A percentile compares a stretch with the other conserved stretches of the same genome.
Evolutionary conservation across 1,140 invertebrate species (phyloP).

Genomic region (Drosophila aff.): DNA sequence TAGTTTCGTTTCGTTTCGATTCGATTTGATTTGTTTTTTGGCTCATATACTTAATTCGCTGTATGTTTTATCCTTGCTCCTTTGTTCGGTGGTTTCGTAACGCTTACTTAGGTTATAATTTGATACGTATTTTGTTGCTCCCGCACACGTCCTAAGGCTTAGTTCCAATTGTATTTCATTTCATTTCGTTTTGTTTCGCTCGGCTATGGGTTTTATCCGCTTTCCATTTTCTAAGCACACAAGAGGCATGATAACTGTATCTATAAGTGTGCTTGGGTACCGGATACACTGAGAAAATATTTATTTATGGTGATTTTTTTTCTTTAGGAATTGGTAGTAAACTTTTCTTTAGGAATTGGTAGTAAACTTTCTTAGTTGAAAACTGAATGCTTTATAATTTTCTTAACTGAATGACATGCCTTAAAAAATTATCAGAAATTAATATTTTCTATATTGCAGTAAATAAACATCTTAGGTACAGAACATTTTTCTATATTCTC

Average conservation of each 20-base stretch:
- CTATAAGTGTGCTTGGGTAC: slow-evolving; percentile 22
- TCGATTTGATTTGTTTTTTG: slow-evolving; percentile 33
- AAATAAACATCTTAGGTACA: too few relatives aligned
- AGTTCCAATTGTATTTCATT: slow-evolving; percentile 64
- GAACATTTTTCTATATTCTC: background rate
- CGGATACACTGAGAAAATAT: background rate
- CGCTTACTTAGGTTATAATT: slow-evolving; percentile 72
- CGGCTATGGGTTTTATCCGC: slow-evolving; percentile 52
- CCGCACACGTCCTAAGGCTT: slow-evolving; percentile 63
- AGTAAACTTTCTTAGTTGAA: too few relatives aligned
- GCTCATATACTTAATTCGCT: slow-evolving; percentile 54
- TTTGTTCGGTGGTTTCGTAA: slow-evolving; percentile 56
- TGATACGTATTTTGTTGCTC: slow-evolving; percentile 73
- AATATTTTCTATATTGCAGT: background rate
- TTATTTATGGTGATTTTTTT: background rate
- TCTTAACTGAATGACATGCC: too few relatives aligned
- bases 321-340: background rate
- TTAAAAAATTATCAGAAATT: too few relatives aligned
- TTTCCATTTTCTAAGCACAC: slow-evolving; percentile 67
- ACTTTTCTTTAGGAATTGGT: background rate
- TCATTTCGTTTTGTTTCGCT: slow-evolving; percentile 54
- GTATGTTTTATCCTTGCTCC: slow-evolving; percentile 42
- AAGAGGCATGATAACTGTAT: slow-evolving; percentile 67
- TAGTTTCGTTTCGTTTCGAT: slow-evolving; percentile 44
- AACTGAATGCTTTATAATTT: too few relatives aligned